Evolutionary conservation across 2,113 vertebrate species (phyloP), one percentile per base, ranked within the genome.

Genomic region (Tachycineta bicolor): DNA sequence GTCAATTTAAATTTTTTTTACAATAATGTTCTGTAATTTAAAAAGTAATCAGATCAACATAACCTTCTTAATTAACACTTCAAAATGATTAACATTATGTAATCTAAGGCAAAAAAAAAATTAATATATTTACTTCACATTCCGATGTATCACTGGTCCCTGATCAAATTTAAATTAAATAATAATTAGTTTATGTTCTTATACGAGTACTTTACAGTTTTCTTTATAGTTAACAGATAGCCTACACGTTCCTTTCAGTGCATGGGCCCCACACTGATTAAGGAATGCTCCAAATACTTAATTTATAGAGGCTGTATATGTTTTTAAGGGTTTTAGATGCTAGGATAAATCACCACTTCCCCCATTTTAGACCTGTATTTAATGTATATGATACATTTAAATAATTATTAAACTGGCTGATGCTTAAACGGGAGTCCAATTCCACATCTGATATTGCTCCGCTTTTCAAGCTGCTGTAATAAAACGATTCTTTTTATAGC

Each of bases 401-500:
- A 97, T 97, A 97, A 97, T 97, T 98, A 97, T 97, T 97, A 95
- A 96, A 96, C 94, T 28, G 87, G 96, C 89, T 97, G 97, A 93
- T 97, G 93, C 90, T 97, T 97, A 98, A 96, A 97, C 22, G 11
- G 75, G 93, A 98, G 94, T 93, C 94, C 94, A 97, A 93, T 97
- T 97, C 95, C 94, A 69, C 49, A 43, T 95, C 96, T 97, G 96
- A 95, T 97, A 97, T 83, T 68, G 90, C 95, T 97, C 93, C 95
- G 96, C 96, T 97, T 98, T 97, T 96, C 97, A 98, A 96, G 93
- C 95, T 97, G 97, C 87, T 98, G 91, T 98, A 98, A 98, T 98
- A 98, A 98, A 98, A 97, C 97, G 97, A 97, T 98, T 98, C 97
- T 97, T 98, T 98, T 98, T 98, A 98, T 98, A 98, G 98, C 97